Base-by-base conservation (phyloP, 2,888 invertebrate species). In the Poecilus cupreus region DNA sequence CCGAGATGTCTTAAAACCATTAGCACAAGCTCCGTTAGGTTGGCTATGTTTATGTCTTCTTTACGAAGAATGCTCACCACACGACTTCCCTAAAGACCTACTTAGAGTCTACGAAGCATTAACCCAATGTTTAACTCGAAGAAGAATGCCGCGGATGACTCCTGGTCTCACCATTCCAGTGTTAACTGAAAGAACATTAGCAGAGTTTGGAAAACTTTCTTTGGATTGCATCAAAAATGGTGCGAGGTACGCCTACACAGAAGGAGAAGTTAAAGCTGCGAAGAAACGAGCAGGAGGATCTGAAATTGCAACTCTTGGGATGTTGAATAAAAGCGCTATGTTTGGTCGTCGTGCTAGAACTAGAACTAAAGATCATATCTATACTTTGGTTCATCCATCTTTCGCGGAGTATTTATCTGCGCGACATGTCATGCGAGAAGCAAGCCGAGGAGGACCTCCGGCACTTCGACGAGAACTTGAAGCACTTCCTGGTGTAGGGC, bases 371-470 rank as follows among this genome's bases (percentile, higher is more conserved):
- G 90, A 90, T 46, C 85, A 84, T 82, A 86, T 89, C 20, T 91
- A 89, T 85, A 89, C 90, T 10, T 90, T 91, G 0, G 88, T 91
- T 43, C 91, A 91, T 85, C 88, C 90, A 68, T 89, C 90, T 0
- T 89, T 91, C 82, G 89, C 90, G 13, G 91, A 91, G 83, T 91
- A 90, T 84, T 86, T 91, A n/a, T 90, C 91, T 0, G 91, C 91
- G 0, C 91, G 91, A 84, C 91, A 91, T 85, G 88, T 91, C n/a
- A 89, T 79, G 79, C 46, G 68, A 10, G 68, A 79, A 22, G 79
- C 79, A 24, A 46, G 68, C 16, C 22, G 68, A 43, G 79, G 79
- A 18, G 79, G 79, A 2, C 51, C 79, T 3, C 26, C 22, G n/a
- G 79, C 79, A 4, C 86, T 91, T 3, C 87, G 90, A 18, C 88